These are phyloP conservation scores for Bibio marci DNA, from an alignment of 2,888 invertebrate species.

Conservation along the genomic window DNA sequence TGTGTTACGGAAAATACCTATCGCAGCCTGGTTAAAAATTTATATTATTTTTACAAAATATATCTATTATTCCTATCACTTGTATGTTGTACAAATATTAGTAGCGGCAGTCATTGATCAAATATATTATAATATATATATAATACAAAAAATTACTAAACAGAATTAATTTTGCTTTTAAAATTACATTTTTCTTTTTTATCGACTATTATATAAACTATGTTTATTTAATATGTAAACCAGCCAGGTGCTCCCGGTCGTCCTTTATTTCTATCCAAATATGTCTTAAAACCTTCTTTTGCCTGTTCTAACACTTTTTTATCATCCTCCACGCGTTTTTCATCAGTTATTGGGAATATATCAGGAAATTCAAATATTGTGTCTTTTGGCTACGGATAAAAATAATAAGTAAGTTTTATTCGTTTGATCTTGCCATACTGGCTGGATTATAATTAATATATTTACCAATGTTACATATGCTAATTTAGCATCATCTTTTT, in stretches of 20 bases:
- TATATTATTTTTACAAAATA: no score
- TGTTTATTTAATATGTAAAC: conserved; percentile 50
- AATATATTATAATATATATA: no score
- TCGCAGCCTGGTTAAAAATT: no score
- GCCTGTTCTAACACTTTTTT: conserved; percentile 42
- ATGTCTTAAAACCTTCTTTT: conserved; percentile 40
- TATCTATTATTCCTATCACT: no score
- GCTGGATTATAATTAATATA: conserved; percentile 6
- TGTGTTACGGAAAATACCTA: no score
- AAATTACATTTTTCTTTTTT: no score
- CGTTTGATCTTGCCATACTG: no score
- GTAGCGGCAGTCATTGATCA: no score
- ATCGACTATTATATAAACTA: no score
- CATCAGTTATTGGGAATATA: conserved; percentile 36
- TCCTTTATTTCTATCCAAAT: conserved; percentile 43
- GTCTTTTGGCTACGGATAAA: conserved; percentile 44
- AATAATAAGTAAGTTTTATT: conserved; percentile 1
- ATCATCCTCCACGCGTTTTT: conserved; percentile 34
- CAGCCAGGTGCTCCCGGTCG: conserved; percentile 60
- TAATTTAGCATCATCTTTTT: conserved; percentile 67
- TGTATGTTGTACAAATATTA: no score
- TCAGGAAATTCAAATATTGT: conserved; percentile 62
- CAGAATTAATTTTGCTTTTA: no score
- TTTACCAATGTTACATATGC: conserved; percentile 66
- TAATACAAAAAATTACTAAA: no score